Evolutionary conservation across 2,888 invertebrate species (phyloP).

Genomic region (Halictus ligatus): DNA sequence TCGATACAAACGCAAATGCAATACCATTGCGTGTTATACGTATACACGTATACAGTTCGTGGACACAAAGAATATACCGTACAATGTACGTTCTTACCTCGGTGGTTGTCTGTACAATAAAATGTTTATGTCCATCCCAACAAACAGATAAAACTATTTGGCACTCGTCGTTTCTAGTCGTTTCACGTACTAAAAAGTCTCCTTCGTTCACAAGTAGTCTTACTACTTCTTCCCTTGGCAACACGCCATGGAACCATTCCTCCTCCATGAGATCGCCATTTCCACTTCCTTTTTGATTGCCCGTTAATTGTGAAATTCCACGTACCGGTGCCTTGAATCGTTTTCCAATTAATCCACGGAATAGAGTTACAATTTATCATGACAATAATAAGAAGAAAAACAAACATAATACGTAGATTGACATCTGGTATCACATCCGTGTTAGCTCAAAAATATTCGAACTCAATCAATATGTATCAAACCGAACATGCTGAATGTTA

Average conservation of each 20-base stretch:
- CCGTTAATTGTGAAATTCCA: conserved; percentile 75
- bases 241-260: conserved; percentile 98
- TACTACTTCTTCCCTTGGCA: conserved; percentile 98
- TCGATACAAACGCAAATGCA: conserved; percentile 18
- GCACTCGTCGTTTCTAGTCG: conserved; percentile 94
- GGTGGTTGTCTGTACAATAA: conserved; percentile 97
- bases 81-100: conserved; percentile 87
- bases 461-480: conserved; percentile 10
- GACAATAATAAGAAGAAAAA: background rate
- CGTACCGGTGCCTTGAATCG: conserved; percentile 76
- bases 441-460: conserved; percentile 19
- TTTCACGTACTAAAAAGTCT: conserved; percentile 97
- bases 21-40: background rate
- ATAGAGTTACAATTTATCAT: background rate
- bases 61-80: background rate
- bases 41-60: background rate
- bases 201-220: conserved; percentile 95
- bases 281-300: conserved; percentile 82
- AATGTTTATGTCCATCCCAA: conserved; percentile 98
- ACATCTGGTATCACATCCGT: background rate
- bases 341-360: background rate
- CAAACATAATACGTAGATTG: background rate
- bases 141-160: conserved; percentile 97
- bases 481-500: conserved; percentile 41
- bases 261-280: conserved; percentile 93